phyloP scores from a whole-genome alignment of 2,113 vertebrate species.

The Mandrillus leucophaeus region DNA sequence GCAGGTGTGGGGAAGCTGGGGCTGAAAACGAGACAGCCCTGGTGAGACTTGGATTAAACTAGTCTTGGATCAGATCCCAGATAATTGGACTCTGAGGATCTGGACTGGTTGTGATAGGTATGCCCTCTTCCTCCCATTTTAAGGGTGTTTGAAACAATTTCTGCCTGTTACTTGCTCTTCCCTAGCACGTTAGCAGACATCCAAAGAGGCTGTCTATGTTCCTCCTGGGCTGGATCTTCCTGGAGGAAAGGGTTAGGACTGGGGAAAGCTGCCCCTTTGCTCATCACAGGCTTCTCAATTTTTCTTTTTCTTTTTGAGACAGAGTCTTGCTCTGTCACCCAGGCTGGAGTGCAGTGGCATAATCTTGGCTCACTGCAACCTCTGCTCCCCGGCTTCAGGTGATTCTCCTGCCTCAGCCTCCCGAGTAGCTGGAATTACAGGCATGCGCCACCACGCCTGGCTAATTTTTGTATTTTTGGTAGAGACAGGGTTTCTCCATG shows the following conservation, averaged over 20 bases:
- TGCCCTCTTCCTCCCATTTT: not conserved
- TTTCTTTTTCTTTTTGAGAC: too few relatives aligned
- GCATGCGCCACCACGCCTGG: too few relatives aligned
- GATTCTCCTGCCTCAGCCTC: too few relatives aligned
- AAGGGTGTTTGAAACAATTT: not conserved
- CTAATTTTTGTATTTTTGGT: too few relatives aligned
- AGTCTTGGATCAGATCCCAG: not conserved
- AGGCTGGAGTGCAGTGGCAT: too few relatives aligned
- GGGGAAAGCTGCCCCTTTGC: not conserved
- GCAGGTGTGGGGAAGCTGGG: not conserved
- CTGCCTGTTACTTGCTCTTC: not conserved
- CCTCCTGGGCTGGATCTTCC: not conserved
- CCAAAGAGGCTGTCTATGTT: not conserved
- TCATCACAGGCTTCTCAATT: not conserved
- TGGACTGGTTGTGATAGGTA: not conserved
- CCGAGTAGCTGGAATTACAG: too few relatives aligned
- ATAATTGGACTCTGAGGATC: not conserved
- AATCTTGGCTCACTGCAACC: too few relatives aligned
- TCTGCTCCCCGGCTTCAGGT: too few relatives aligned
- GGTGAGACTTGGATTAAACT: not conserved
- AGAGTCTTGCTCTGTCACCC: too few relatives aligned
- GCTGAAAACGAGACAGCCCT: not conserved
- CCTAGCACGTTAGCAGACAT: not conserved
- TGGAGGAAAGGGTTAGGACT: not conserved
- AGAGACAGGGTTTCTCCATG: too few relatives aligned